Base-by-base conservation (phyloP, 2,888 invertebrate species). In the Macrosiphum euphorbiae region DNA sequence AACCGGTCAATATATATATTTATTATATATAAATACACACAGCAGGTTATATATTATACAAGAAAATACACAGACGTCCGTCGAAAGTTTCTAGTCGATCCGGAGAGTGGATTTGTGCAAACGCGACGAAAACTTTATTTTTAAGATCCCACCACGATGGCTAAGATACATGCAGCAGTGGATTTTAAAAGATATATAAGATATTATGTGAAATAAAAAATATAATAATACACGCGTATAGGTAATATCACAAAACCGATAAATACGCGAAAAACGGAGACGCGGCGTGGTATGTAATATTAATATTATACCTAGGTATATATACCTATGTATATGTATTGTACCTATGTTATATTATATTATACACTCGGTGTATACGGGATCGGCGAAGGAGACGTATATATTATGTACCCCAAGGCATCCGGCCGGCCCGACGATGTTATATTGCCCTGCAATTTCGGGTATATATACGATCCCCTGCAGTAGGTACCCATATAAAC, bases 361-460 rank as follows among this genome's bases (percentile, higher is more conserved):
- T n/a, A 67, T n/a, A 67, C 67, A 4, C 67, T 16, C 16, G 20
- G 55, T 55, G 5, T 85, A 16, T 86, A 47, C 26, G 47, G n/a
- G 50, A 52, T 52, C 52, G n/a, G n/a, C 20, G n/a, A 50, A 13
- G 35, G 50, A 47, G 50, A 50, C 20, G 35, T 67, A n/a, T 67
- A 50, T 87, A 20, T 16, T 11, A 35, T 24, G 26, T 86, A 58
- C 47, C 91, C 58, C 58, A 58, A n/a, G 91, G 91, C 91, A 86
- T 91, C 87, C 61, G 61, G 58, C 55, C 88, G 41, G 35, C 24
- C 85, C 20, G n/a, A 55, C 41, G n/a, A 52, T 52, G 35, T 52
- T n/a, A 52, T 35, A 41, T 67, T 47, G 84, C 91, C 84, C 91
- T 55, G 91, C 91, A 91, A 91, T 91, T 91, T 91, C 91, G 52